These are phyloP conservation scores for Tortricodes alternella DNA, from an alignment of 2,888 invertebrate genomes.

Conservation along the genomic window DNA sequence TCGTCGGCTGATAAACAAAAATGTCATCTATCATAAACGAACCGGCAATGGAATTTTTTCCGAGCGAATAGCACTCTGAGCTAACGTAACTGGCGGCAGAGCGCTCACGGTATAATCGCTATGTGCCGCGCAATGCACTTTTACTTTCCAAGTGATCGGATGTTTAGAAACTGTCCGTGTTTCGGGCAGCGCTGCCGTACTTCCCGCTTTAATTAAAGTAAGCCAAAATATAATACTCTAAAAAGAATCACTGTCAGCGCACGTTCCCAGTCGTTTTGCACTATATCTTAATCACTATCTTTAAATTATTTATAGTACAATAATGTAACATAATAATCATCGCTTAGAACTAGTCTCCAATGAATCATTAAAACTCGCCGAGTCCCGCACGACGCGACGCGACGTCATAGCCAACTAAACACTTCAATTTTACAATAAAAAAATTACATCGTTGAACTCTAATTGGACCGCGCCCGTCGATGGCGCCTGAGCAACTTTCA, in stretches of 20 bases:
- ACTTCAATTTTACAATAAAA: conserved; percentile 60
- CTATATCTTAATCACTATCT: conserved; percentile 73
- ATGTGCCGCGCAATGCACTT: conserved; percentile 43
- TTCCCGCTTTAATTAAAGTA: conserved; percentile 32
- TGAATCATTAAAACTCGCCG: conserved; percentile 51
- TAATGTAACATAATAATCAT: conserved; percentile 74
- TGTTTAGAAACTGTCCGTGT: conserved; percentile 30
- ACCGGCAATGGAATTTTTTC: conserved; percentile 23
- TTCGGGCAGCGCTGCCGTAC: conserved; percentile 15
- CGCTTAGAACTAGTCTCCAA: conserved; percentile 72
- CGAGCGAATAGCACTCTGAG: conserved; percentile 6
- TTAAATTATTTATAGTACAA: conserved; percentile 69
- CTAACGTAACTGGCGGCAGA: conserved; percentile 21
- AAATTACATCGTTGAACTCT: conserved; percentile 71
- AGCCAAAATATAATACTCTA: conserved; percentile 39
- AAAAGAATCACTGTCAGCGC: conserved; percentile 51
- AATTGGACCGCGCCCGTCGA: conserved; percentile 76
- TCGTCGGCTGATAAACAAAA: conserved; percentile 9
- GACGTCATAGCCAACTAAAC: conserved; percentile 51
- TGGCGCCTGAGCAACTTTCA: conserved; percentile 81
- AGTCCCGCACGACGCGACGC: conserved; percentile 38
- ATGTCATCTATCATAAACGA: conserved; percentile 21
- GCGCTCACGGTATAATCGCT: conserved; percentile 31
- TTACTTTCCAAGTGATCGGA: conserved; percentile 47
- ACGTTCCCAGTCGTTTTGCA: conserved; percentile 82